Base-by-base conservation (phyloP, 2,888 invertebrate species). In the Escarpia spicata region DNA sequence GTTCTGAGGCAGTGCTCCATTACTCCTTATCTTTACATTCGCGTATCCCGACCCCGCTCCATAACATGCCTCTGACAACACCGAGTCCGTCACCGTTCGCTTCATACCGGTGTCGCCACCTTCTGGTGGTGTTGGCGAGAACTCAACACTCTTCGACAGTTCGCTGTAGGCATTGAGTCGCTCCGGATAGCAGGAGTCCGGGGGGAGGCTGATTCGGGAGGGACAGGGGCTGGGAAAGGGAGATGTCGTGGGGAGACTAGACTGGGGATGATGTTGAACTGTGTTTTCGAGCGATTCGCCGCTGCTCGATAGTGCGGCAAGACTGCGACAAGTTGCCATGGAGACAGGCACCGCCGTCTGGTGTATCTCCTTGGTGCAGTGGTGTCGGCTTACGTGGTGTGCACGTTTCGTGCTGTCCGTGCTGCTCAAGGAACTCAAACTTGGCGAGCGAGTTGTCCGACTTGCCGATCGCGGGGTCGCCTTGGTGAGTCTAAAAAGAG, bases 401-500 rank as follows among this genome's bases (percentile, higher is more conserved):
- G 75, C 15, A 26, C 75, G 75, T 26, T 75, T 89, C 15, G 94
- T 93, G 60, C 95, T 95, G 91, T 95, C 95, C 37, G 95, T 95
- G 92, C 95, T 95, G 92, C 95, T 95, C n/a, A 95, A 92, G 3
- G 96, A 96, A 75, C 95, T 94, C 43, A 94, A 94, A 93, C 95
- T 96, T 12, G 95, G 95, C 44, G 75, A 75, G 4, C 75, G 75
- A 6, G 75, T 75, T 26, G 75, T 75, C 75, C 75, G 75, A 26
- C 75, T 75, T 6, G 75, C 75, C 19, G 75, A 75, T 75, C 75
- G 75, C 75, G 75, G 75, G 19, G 75, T 75, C 6, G 1, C 75
- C n/a, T 75, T 75, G 26, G 75, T 75, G 75, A 26, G 95, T 91
- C 98, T 98, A 96, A 98, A 98, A 91, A 98, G 97, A 19, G 98